Base-by-base conservation (phyloP, 2,113 vertebrate genomes). In the Microcebus tavaratra region DNA sequence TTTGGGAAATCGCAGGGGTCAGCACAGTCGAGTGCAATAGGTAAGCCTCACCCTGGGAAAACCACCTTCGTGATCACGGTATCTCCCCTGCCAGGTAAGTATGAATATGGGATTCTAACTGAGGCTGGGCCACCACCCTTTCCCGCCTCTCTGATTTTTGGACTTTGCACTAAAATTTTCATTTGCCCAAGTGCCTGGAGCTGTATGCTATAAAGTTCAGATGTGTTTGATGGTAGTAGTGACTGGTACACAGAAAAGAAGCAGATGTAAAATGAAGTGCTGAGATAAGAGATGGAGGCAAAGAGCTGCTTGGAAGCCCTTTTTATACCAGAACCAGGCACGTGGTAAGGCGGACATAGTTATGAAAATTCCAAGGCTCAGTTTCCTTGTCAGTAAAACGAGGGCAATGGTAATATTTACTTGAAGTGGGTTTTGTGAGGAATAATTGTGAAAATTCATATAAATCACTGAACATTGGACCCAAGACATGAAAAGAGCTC, bases 131-230 rank as follows among this genome's bases (percentile, higher is more conserved):
- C 72, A 55, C 18, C 34, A 95, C 70, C 57, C 39, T 91, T 80
- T 31, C 61, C 14, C 15, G 42, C 55, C 14, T 63, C 48, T 85
- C 25, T 87, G 53, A 89, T 79, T 72, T 95, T 87, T 90, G 63
- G n/a, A 72, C 82, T 92, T 78, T 73, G 76, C 18, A 72, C 75
- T n/a, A n/a, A n/a, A n/a, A n/a, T n/a, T n/a, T n/a, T n/a, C 20
- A n/a, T 95, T 82, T 50, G 86, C 67, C 95, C 48, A 36, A 25
- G n/a, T 72, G 57, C n/a, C 50, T 85, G 72, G 94, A 76, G 55
- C 25, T 82, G 5, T 80, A 36, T 53, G 55, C 61, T 50, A 4
- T 93, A 65, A 94, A 89, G 42, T 55, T 61, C 20, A 86, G 55
- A 70, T 86, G 65, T 48, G 10, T 68, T 39, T 78, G 39, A 67